Evolutionary conservation across 2,797 vertebrate species (phyloP).

Genomic region (Adelosebastes latens): DNA sequence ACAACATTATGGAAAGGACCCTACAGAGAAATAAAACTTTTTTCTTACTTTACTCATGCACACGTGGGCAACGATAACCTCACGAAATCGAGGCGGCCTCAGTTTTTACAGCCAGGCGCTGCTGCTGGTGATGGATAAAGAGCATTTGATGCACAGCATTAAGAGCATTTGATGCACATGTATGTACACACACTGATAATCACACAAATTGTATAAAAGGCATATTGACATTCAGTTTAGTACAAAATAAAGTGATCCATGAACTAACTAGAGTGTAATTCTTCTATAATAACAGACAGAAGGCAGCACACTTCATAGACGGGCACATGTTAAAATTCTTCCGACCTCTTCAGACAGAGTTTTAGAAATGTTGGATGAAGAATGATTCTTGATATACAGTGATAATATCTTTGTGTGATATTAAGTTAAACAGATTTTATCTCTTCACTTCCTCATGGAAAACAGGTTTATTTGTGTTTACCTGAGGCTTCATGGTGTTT

Average conservation of each 20-base stretch:
- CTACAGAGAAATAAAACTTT: background rate
- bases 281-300: background rate
- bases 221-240: background rate
- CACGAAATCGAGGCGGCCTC: too few relatives aligned
- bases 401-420: background rate
- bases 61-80: background rate
- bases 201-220: background rate
- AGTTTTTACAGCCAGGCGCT: background rate
- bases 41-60: background rate
- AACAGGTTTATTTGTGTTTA: background rate
- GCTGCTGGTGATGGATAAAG: background rate
- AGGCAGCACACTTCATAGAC: background rate
- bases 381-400: background rate
- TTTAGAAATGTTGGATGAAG: background rate
- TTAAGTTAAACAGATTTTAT: background rate
- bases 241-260: background rate
- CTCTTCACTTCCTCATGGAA: background rate
- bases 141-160: background rate
- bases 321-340: background rate
- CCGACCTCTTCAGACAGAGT: background rate
- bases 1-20: background rate
- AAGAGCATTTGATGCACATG: background rate
- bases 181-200: background rate
- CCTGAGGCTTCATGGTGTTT: background rate
- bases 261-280: background rate